Evolutionary conservation across 2,797 vertebrate genomes (phyloP).

Genomic region (Danio albolineatus): DNA sequence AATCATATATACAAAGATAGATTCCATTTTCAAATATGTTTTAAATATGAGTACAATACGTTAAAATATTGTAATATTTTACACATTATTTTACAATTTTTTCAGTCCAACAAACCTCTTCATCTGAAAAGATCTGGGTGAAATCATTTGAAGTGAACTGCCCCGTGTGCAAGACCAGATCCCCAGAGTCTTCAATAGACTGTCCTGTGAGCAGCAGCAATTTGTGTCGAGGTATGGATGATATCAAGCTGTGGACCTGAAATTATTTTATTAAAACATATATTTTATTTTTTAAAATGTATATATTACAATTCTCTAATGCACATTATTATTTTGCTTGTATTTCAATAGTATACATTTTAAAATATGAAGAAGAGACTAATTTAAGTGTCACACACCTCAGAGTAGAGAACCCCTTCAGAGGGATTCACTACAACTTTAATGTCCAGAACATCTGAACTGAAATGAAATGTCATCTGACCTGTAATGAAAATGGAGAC

Average conservation of each 20-base stretch:
- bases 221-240: constrained; percentile 86
- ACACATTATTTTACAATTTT: neutral
- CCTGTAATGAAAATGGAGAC: constrained; percentile 71
- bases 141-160: constrained; percentile 88
- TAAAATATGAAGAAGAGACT: neutral
- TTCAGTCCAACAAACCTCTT: constrained; percentile 77
- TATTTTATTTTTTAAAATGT: neutral
- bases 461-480: constrained; percentile 88
- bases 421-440: constrained; percentile 90
- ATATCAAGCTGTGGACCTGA: constrained; percentile 87
- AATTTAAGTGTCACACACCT: constrained; percentile 78
- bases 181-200: constrained; percentile 87
- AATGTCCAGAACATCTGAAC: constrained; percentile 85
- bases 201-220: constrained; percentile 90
- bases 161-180: constrained; percentile 88
- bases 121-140: constrained; percentile 86
- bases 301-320: neutral
- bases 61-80: neutral
- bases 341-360: neutral
- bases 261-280: neutral
- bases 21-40: neutral
- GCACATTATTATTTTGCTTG: neutral
- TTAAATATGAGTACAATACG: neutral
- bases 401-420: constrained; percentile 84
- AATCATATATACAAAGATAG: neutral